phyloP scores from a whole-genome alignment of 2,888 invertebrate genomes.

The Plutella xylostella region DNA sequence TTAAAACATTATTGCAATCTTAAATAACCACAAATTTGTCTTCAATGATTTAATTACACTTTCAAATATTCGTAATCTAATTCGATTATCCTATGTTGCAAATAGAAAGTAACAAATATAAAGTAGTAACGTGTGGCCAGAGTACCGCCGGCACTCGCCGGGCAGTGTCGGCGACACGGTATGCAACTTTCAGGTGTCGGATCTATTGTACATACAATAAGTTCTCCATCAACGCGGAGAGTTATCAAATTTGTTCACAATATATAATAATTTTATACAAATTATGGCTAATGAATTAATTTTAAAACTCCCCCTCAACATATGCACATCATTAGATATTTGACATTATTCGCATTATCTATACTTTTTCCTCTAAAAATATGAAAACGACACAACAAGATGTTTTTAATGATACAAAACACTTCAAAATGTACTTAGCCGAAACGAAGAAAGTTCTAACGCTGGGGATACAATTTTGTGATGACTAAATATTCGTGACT shows the following conservation, averaged over 20 bases:
- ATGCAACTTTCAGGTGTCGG: no score
- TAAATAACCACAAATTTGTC: conserved; percentile 34
- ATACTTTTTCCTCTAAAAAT: conserved; percentile 48
- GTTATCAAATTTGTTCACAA: conserved; percentile 53
- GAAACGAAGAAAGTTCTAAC: conserved; percentile 44
- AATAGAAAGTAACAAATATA: conserved; percentile 68
- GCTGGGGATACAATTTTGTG: conserved; percentile 54
- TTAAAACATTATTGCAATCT: conserved; percentile 19
- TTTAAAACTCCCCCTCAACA: conserved; percentile 41
- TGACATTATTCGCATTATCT: conserved; percentile 29
- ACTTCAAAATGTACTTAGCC: conserved; percentile 50
- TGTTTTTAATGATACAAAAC: conserved; percentile 43
- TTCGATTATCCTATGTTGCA: conserved; percentile 70
- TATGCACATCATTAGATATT: conserved; percentile 20
- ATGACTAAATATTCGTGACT: conserved; percentile 58
- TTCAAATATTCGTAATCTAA: conserved; percentile 34
- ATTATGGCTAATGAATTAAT: conserved; percentile 39
- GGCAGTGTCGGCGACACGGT: no score
- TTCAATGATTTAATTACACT: conserved; percentile 1
- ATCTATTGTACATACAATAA: conserved; percentile 34
- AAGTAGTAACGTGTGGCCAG: conserved; percentile 33
- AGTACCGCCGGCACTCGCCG: no score
- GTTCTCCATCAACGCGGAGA: conserved; percentile 50
- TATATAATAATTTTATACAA: conserved; percentile 52
- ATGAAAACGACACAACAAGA: conserved; percentile 65